Evolutionary conservation across 2,888 invertebrate species (phyloP), one percentile per base, ranked within the genome.

Genomic region (Anaspis maculata): DNA sequence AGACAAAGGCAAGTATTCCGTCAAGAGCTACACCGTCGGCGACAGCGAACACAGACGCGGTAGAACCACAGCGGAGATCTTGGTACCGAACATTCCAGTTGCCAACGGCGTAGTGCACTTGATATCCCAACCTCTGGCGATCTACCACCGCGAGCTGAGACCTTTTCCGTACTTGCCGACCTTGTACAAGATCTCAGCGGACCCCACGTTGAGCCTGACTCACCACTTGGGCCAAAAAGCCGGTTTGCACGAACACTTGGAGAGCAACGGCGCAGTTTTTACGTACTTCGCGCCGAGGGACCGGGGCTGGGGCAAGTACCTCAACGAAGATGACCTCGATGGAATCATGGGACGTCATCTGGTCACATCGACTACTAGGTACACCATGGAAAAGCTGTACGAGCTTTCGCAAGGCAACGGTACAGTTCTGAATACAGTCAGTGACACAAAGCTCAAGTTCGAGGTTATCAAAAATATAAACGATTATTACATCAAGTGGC

Each of bases 251-350:
- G 75, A 14, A 77, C 82, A 57, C 65, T 89, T 45, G 74, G 31
- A 38, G 3, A 42, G 44, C 39, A 79, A 79, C 45, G 76, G 82
- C 25, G n/a, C n/a, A n/a, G n/a, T n/a, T n/a, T 90, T 82, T 66
- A 95, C 95, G 1, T 87, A 85, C 62, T 91, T 95, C 57, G 87
- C 88, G 3, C 90, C 94, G 0, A 76, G 82, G 15, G 85, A 95
- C 58, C 76, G 76, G 50, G 91, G 89, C 28, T 95, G 94, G 95
- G n/a, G n/a, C n/a, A n/a, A n/a, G n/a, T n/a, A n/a, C n/a, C n/a
- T n/a, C n/a, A n/a, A n/a, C n/a, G n/a, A n/a, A 26, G 29, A 83
- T 80, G 78, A 82, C 3, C 75, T 76, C 51, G n/a, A n/a, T 5
- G 76, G 81, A 63, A 81, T 91, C 45, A 68, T 92, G 58, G 85